Base-by-base conservation (phyloP, 2,113 vertebrate species). In the Callithrix jacchus region DNA sequence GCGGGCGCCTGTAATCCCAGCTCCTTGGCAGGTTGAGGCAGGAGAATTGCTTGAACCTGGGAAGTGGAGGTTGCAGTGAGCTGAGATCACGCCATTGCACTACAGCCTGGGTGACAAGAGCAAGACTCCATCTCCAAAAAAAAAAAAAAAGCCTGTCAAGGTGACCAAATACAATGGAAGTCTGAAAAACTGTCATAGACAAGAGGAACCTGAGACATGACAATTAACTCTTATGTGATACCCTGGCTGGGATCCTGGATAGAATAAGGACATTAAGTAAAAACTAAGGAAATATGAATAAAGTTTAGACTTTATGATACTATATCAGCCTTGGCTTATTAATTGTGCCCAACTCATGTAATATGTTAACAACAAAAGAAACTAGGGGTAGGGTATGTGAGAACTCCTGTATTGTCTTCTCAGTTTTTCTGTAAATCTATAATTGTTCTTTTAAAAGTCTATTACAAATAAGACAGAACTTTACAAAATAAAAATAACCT, bases 381-480 rank as follows among this genome's bases (percentile, higher is more conserved):
- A 37, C 20, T 66, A 37, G 68, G n/a, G 23, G 14, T 3, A 71
- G 73, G 6, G 30, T 37, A 47, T 30, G 42, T 66, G 40, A 27
- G 45, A 79, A 93, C 16, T 54, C 32, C 47, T 64, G 37, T 88
- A 91, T 18, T 56, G 30, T 74, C 40, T 27, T 94, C 35, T 52
- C 52, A 71, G 10, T 71, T 70, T 80, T 94, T 94, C 89, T 89
- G 23, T 71, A 73, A 93, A 86, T 80, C 35, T 84, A 91, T 79
- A 52, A 21, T 70, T 89, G 0, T 89, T 94, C n/a, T 86, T 61
- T 74, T 40, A 81, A 92, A 74, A 42, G 6, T 64, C 68, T 73
- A 73, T 40, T 12, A 40, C 5, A 73, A 73, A 40, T 40, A 73
- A 40, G 25, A 77, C 89, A 76, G 17, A 27, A 20, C 4, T 70